A percentile compares a stretch with the other conserved stretches of the same genome.
Conservation (phyloP, 1,140 invertebrate species). For the Atopsyche davidsoni region DNA sequence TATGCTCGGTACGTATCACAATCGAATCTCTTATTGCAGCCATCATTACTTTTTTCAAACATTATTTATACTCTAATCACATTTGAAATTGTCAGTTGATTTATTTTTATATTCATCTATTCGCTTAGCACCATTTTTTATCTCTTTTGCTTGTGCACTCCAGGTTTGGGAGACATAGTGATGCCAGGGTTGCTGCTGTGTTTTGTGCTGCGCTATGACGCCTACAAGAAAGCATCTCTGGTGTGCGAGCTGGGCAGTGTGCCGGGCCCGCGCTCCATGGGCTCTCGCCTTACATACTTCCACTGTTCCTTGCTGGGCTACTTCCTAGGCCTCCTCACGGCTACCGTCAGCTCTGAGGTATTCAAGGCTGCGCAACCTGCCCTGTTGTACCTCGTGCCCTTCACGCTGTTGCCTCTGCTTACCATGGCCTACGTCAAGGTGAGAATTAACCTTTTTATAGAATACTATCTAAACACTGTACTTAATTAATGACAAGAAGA, state of each 20-base stretch:
- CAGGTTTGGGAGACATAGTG: conserved; percentile 88
- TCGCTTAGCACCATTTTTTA: too few species aligned
- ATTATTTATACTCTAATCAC: too few species aligned
- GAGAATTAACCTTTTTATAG: conserved; percentile 33
- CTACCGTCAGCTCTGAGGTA: conserved; percentile 93
- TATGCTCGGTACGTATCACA: conserved; percentile 65
- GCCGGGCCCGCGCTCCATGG: conserved; percentile 63
- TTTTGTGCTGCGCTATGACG: conserved; percentile 93
- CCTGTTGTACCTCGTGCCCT: conserved; percentile 92
- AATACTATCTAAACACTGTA: too few species aligned
- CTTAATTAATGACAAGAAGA: too few species aligned
- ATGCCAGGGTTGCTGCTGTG: conserved; percentile 96
- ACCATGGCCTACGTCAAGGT: conserved; percentile 98
- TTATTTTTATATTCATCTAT: too few species aligned
- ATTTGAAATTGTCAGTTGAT: too few species aligned
- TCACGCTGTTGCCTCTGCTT: conserved; percentile 89
- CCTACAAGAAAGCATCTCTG: conserved; percentile 88
- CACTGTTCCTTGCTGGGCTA: conserved; percentile 97
- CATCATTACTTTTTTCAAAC: too few species aligned
- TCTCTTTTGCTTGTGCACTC: too few species aligned
- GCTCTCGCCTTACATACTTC: conserved; percentile 74
- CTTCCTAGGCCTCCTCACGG: conserved; percentile 92
- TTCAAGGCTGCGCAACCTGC: conserved; percentile 98
- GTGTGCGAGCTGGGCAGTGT: conserved; percentile 67
- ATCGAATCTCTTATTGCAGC: neutral